These are phyloP conservation scores for Horisme vitalbata DNA, from an alignment of 2,888 invertebrate genomes.

Conservation along the genomic window DNA sequence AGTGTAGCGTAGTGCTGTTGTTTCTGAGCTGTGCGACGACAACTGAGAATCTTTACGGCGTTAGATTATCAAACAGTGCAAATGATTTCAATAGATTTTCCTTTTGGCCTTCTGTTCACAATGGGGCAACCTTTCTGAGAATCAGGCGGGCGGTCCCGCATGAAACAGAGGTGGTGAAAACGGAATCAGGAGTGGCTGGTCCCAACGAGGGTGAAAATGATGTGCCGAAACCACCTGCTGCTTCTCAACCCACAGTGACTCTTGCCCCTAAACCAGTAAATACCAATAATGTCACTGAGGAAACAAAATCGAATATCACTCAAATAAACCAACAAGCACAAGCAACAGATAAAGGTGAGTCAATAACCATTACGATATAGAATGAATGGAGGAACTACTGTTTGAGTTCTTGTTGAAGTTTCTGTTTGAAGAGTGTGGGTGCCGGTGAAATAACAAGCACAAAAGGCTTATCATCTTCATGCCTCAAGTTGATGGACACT, in stretches of 20 bases:
- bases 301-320: not conserved
- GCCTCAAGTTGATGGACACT: too few relatives aligned
- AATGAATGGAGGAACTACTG: too few relatives aligned
- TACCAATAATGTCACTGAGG: not conserved
- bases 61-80: conserved; percentile 29
- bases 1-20: conserved; percentile 51
- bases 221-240: conserved; percentile 7
- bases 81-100: conserved; percentile 51
- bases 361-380: not conserved
- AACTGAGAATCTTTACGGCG: conserved; percentile 34
- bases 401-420: too few relatives aligned
- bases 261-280: conserved; percentile 2
- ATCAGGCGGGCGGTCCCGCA: conserved; percentile 41
- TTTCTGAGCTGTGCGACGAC: conserved; percentile 53
- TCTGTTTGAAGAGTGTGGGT: too few relatives aligned
- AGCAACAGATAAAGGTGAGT: conserved; percentile 7
- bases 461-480: too few relatives aligned
- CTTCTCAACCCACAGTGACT: not conserved
- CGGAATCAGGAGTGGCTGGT: conserved; percentile 14
- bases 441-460: too few relatives aligned
- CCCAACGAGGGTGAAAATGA: conserved; percentile 42
- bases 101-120: conserved; percentile 61
- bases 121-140: conserved; percentile 48
- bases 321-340: conserved; percentile 3
- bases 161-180: not conserved